Conservation (phyloP, 2,113 vertebrate species). For the Caloenas nicobarica region DNA sequence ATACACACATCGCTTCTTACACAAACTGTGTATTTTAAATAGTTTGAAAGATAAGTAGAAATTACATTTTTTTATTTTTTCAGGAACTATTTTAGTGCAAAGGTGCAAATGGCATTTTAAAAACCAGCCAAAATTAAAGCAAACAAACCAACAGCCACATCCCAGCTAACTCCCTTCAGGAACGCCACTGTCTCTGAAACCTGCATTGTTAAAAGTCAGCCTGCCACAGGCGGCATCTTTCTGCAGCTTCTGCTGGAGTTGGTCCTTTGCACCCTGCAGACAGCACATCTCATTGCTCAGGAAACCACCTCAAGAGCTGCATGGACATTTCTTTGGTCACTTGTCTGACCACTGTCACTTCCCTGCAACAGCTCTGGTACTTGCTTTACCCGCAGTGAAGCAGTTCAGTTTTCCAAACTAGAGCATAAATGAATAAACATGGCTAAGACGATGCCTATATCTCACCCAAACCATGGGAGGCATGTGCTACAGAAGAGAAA, state of each 20-base stretch:
- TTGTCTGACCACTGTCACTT: no score
- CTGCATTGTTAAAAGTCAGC: background rate
- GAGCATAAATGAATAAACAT: background rate
- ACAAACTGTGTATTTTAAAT: background rate
- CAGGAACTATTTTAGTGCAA: background rate
- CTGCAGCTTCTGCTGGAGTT: background rate
- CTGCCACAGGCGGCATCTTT: background rate
- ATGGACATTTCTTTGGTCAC: background rate
- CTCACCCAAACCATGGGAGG: background rate
- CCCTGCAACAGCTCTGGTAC: background rate
- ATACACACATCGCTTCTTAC: background rate
- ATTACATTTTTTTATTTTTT: background rate
- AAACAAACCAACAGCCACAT: background rate
- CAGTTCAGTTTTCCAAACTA: background rate
- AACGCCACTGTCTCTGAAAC: background rate
- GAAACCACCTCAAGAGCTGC: background rate
- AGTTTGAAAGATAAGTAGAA: background rate
- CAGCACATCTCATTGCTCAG: background rate
- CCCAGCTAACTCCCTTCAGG: background rate
- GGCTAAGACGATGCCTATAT: background rate
- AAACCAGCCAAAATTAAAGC: background rate
- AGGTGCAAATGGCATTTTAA: accelerated
- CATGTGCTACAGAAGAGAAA: background rate
- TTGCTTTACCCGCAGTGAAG: background rate
- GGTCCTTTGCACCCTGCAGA: background rate